These are phyloP conservation scores for Anguilla megastoma DNA, from an alignment of 2,797 vertebrate species.

Conservation along the genomic window DNA sequence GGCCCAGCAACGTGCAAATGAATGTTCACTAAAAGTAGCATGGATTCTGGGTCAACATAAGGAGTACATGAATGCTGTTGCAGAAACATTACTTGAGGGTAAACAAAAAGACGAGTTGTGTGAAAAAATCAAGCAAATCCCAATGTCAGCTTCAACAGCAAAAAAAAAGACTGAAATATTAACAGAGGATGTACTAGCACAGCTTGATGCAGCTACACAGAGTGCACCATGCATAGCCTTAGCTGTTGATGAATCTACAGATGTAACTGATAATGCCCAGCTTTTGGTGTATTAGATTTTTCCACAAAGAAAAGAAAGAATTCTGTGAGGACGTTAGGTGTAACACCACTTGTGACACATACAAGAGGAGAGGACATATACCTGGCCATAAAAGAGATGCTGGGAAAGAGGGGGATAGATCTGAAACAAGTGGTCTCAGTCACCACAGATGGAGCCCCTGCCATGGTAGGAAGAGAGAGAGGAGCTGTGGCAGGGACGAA, in stretches of 20 bases:
- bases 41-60: conserved; percentile 38
- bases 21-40: conserved; percentile 21
- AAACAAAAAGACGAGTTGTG: conserved; percentile 39
- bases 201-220: conserved; percentile 36
- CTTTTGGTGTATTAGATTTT: neutral
- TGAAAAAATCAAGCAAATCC: conserved; percentile 45
- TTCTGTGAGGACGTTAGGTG: conserved; percentile 11
- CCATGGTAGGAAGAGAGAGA: conserved; percentile 10
- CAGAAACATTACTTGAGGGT: conserved; percentile 36
- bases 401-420: neutral
- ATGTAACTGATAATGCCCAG: neutral
- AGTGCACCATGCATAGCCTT: conserved; percentile 13
- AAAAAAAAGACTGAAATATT: conserved; percentile 33
- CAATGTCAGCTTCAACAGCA: conserved; percentile 38
- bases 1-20: too few relatives aligned
- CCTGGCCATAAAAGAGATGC: conserved; percentile 10
- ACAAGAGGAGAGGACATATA: conserved; percentile 16
- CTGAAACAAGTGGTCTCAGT: neutral
- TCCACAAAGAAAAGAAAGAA: neutral
- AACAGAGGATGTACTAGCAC: conserved; percentile 31
- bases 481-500: neutral
- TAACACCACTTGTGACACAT: neutral
- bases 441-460: conserved; percentile 3
- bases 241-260: neutral
- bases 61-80: conserved; percentile 35